phyloP scores from a whole-genome alignment of 2,888 invertebrate species.

The Ptychoptera albimana region DNA sequence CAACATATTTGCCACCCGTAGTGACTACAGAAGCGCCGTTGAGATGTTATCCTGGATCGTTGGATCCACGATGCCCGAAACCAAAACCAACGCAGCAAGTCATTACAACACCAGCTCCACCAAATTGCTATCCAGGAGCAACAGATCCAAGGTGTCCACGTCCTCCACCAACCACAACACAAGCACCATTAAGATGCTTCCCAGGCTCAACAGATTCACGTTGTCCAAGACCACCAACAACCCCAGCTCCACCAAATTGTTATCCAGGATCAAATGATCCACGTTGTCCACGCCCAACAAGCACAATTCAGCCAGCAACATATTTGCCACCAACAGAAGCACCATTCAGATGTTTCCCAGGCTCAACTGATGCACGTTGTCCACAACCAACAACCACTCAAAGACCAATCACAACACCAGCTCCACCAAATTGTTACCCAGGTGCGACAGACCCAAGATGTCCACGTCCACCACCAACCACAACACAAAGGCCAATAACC shows the following conservation, averaged over 20 bases:
- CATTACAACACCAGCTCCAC: constrained; percentile 3
- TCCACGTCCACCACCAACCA: constrained; percentile 10
- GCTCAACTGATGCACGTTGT: constrained; percentile 20
- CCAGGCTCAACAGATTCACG: constrained; percentile 24
- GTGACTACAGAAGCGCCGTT: constrained; percentile 10
- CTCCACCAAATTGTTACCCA: constrained; percentile 28
- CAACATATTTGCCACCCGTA: too few species aligned
- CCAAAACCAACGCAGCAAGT: constrained; percentile 16
- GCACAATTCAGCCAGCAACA: constrained; percentile 9
- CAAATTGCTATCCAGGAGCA: not conserved
- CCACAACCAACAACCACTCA: constrained; percentile 31
- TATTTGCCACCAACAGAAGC: constrained; percentile 7
- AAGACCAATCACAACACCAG: constrained; percentile 22
- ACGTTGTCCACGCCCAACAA: constrained; percentile 17
- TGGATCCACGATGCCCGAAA: constrained; percentile 18
- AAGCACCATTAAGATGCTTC: constrained; percentile 18
- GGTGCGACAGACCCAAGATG: constrained; percentile 22
- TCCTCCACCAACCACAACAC: constrained; percentile 13
- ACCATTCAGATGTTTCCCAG: constrained; percentile 16
- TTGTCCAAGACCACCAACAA: constrained; percentile 19
- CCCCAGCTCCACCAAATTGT: constrained; percentile 16
- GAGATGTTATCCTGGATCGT: constrained; percentile 18
- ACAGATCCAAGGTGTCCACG: constrained; percentile 19
- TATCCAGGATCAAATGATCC: constrained; percentile 21
- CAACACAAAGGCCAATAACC: too few species aligned